Base-by-base conservation (phyloP, 1,140 invertebrate species). In the Aculops lycopersici region DNA sequence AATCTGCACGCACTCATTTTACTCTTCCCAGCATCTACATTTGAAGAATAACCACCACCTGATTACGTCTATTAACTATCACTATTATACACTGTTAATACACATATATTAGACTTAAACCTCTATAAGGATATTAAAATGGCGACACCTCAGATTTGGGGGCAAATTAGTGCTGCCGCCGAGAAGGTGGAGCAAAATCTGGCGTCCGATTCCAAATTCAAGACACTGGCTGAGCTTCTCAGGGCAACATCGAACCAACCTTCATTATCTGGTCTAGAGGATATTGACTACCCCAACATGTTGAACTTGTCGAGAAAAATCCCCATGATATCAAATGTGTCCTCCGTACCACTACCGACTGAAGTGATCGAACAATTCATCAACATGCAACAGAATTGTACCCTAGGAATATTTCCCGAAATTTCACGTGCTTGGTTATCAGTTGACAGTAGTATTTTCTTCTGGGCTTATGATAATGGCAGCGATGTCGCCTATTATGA, bases 391-490 rank as follows among this genome's bases (percentile, higher is more conserved):
- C 81, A 74, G 49, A 78, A 86, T 53, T 88, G 78, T 54, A 70
- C 77, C 58, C 90, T 92, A 76, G 88, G 88, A 4, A 57, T 94
- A 4, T 90, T 95, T 61, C 74, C 83, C 42, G 81, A 88, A 55
- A 88, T 97, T 47, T 73, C 71, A 19, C 65, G 88, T 53, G 86
- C 86, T 0, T 98, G 86, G 84, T 57, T 97, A 16, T 80, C 83
- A 18, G 81, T 98, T 51, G 90, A 97, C 52, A 90, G 77, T 52
- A 81, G 92, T 61, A 78, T 98, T 48, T 97, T 90, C 63, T 66
- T 94, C 2, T 92, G 83, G 83, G 73, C 74, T 35, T 90, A 79
- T 62, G 76, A 83, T 58, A 70, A 79, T 64, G 72, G 70, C 69
- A 47, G 50, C 45, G 55, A 57, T 47, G 42, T 55, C 24, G 49